Evolutionary conservation across 2,113 vertebrate genomes (phyloP).

Genomic region (Prunella fulvescens): DNA sequence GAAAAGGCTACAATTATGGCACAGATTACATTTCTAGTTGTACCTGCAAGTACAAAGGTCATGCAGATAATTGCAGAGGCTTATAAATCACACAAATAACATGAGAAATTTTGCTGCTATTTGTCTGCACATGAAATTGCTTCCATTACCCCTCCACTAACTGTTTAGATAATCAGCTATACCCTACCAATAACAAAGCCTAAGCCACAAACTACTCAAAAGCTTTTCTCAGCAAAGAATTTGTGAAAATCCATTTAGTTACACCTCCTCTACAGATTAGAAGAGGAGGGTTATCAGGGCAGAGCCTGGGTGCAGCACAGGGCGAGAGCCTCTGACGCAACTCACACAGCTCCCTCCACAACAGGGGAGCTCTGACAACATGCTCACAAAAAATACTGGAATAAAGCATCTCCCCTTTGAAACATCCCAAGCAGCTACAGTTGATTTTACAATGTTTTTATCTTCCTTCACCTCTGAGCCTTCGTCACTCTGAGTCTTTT

Average conservation of each 20-base stretch:
- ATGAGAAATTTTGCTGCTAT: not conserved
- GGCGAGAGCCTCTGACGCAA: not conserved
- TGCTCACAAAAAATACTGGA: not conserved
- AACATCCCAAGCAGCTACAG: not conserved
- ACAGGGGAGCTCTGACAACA: not conserved
- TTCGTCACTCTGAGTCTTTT: not conserved
- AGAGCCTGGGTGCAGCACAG: not conserved
- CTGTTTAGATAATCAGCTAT: not conserved
- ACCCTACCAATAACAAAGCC: not conserved
- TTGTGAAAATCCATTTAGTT: not conserved
- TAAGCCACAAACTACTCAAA: not conserved
- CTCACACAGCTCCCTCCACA: accelerated
- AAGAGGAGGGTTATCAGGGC: not conserved
- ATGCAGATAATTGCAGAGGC: not conserved
- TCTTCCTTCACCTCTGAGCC: not conserved
- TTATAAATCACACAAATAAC: not conserved
- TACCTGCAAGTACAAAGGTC: not conserved
- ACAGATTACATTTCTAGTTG: not conserved
- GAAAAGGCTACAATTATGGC: not conserved
- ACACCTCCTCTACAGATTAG: not conserved
- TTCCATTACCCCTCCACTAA: not conserved
- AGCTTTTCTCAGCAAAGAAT: not conserved
- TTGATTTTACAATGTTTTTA: not conserved
- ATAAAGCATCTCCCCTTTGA: not conserved
- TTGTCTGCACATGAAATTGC: not conserved